Conservation (phyloP, 2,888 invertebrate genomes). For the Lepidonotus clava region DNA sequence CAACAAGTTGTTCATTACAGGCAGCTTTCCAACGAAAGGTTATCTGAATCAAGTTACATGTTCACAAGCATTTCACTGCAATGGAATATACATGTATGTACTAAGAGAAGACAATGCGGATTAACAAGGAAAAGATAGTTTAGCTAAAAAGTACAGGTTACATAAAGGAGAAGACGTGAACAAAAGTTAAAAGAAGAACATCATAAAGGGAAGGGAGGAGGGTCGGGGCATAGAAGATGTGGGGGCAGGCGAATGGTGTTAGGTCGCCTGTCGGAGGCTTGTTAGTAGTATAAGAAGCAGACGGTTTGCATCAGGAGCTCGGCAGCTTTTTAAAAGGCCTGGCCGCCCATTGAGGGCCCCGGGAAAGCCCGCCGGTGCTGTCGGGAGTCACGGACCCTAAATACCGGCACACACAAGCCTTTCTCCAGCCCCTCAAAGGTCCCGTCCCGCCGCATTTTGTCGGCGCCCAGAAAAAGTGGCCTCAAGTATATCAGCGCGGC, state of each 20-base stretch:
- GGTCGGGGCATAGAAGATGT: neutral
- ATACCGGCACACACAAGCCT: neutral
- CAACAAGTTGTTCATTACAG: neutral
- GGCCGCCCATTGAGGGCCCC: neutral
- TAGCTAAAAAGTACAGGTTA: no score
- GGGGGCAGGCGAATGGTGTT: neutral
- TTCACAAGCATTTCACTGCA: neutral
- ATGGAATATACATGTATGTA: no score
- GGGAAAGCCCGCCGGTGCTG: neutral
- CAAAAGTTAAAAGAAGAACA: no score
- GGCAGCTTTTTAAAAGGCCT: neutral
- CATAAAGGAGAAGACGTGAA: no score
- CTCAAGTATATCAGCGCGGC: constrained; percentile 5
- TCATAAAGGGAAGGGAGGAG: no score
- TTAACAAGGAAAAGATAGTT: no score
- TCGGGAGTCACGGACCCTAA: constrained; percentile 22
- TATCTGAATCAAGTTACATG: constrained; percentile 8
- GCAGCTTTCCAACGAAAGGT: neutral
- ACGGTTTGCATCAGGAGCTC: neutral
- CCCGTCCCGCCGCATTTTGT: neutral
- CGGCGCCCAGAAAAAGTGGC: neutral
- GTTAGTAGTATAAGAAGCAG: neutral
- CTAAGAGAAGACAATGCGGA: no score
- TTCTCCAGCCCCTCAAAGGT: neutral
- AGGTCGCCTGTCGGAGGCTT: neutral